phyloP scores from a whole-genome alignment of 2,113 vertebrate species.

The Actenoides hombroni region DNA sequence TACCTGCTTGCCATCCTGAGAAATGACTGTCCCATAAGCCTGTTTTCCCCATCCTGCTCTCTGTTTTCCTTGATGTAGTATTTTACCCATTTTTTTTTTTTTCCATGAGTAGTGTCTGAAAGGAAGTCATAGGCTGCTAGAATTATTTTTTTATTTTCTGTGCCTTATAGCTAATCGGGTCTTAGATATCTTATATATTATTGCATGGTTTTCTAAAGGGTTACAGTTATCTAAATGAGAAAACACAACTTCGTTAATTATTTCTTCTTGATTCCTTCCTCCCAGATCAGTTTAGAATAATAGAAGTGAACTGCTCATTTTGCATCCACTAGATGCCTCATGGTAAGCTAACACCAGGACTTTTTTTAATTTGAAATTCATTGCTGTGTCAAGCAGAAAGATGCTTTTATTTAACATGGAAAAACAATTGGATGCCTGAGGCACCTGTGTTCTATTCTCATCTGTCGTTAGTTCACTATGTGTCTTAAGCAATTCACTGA shows the following conservation, averaged over 20 bases:
- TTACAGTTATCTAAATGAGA: background rate
- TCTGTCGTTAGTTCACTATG: background rate
- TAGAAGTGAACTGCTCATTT: background rate
- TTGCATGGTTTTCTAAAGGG: background rate
- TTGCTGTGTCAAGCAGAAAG: conserved; percentile 1
- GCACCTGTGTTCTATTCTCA: background rate
- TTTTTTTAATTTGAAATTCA: background rate
- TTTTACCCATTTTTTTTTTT: background rate
- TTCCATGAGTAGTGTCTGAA: background rate
- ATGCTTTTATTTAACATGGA: conserved; percentile 5
- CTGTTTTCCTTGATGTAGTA: background rate
- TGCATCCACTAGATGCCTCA: background rate
- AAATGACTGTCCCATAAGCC: background rate
- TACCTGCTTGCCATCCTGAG: background rate
- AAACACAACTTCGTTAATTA: background rate
- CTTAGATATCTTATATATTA: background rate
- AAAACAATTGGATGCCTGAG: conserved; percentile 10
- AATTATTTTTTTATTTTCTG: background rate
- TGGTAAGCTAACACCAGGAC: background rate
- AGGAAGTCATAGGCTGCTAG: background rate
- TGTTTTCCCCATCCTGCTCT: background rate
- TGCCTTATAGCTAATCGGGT: background rate
- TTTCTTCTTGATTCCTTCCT: background rate
- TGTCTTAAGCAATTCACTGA: background rate
- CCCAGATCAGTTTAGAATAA: background rate